These are phyloP conservation scores for Erythrocercus mccallii DNA, from an alignment of 2,113 vertebrate genomes.

Conservation along the genomic window DNA sequence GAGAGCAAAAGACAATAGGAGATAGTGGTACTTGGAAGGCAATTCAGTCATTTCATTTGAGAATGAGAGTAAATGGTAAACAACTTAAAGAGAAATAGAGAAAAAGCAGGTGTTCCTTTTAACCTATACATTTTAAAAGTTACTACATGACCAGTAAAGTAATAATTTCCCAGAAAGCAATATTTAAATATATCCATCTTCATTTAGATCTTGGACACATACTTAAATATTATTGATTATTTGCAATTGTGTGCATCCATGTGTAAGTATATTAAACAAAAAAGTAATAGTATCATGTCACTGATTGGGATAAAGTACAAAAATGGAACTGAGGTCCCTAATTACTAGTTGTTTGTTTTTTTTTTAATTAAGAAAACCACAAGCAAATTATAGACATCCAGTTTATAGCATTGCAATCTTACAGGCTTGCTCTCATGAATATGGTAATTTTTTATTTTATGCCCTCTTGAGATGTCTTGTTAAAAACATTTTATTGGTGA, in stretches of 20 bases:
- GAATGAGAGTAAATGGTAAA: constrained; percentile 45
- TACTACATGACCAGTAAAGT: constrained; percentile 67
- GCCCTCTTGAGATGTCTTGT: constrained; percentile 83
- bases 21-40: background rate
- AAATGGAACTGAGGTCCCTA: constrained; percentile 74
- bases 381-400: constrained; percentile 80
- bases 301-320: constrained; percentile 66
- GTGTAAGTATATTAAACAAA: constrained; percentile 76
- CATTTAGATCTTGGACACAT: constrained; percentile 77
- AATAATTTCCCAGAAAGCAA: constrained; percentile 73
- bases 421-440: constrained; percentile 81
- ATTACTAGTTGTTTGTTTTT: constrained; percentile 67
- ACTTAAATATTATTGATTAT: constrained; percentile 85
- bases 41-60: constrained; percentile 34
- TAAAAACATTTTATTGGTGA: constrained; percentile 84
- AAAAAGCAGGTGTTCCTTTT: constrained; percentile 45
- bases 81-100: constrained; percentile 32
- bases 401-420: constrained; percentile 83
- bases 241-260: constrained; percentile 81
- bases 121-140: constrained; percentile 60
- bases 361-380: constrained; percentile 82
- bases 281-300: constrained; percentile 68
- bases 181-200: constrained; percentile 82
- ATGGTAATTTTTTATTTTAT: constrained; percentile 87
- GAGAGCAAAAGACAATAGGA: constrained; percentile 29